These are phyloP conservation scores for Gobio occitaniae DNA, from an alignment of 2,797 vertebrate genomes.

Conservation along the genomic window DNA sequence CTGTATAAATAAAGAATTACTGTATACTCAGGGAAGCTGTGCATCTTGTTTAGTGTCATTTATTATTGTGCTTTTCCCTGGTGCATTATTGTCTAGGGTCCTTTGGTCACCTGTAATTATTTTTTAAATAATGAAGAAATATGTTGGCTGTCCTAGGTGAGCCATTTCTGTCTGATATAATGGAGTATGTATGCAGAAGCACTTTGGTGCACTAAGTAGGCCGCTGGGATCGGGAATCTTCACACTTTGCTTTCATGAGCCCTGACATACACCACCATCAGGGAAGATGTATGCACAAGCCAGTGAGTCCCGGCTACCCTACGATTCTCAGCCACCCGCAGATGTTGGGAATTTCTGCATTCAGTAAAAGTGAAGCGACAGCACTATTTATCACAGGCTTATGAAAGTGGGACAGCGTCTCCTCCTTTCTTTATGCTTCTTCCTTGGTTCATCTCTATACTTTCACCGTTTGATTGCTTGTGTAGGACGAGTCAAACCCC, in stretches of 20 bases:
- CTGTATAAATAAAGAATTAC: slow-evolving; percentile 28
- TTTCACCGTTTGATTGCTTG: slow-evolving; percentile 28
- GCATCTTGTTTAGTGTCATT: slow-evolving; percentile 37
- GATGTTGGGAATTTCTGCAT: slow-evolving; percentile 62
- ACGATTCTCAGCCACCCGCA: slow-evolving; percentile 47
- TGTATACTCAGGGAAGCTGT: slow-evolving; percentile 11
- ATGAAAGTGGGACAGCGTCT: slow-evolving; percentile 59
- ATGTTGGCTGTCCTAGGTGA: slow-evolving; percentile 49
- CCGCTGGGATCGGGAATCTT: slow-evolving; percentile 68
- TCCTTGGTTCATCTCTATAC: slow-evolving; percentile 39
- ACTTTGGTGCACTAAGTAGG: slow-evolving; percentile 72
- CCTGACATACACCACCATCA: slow-evolving; percentile 63
- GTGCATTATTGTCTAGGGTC: slow-evolving; percentile 26
- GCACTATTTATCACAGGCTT: slow-evolving; percentile 60
- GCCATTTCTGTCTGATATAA: slow-evolving; percentile 59
- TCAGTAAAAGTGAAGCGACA: slow-evolving; percentile 61
- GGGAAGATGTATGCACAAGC: slow-evolving; percentile 56
- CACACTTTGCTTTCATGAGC: slow-evolving; percentile 70
- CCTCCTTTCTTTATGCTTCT: slow-evolving; percentile 7
- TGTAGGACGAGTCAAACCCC: slow-evolving; percentile 42
- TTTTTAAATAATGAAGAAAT: slow-evolving; percentile 61
- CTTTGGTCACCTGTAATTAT: slow-evolving; percentile 55
- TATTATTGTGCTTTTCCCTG: slow-evolving; percentile 33
- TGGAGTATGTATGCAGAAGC: slow-evolving; percentile 56
- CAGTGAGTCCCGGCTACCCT: slow-evolving; percentile 43